phyloP scores from a whole-genome alignment of 2,113 vertebrate species.

The Rana temporaria region DNA sequence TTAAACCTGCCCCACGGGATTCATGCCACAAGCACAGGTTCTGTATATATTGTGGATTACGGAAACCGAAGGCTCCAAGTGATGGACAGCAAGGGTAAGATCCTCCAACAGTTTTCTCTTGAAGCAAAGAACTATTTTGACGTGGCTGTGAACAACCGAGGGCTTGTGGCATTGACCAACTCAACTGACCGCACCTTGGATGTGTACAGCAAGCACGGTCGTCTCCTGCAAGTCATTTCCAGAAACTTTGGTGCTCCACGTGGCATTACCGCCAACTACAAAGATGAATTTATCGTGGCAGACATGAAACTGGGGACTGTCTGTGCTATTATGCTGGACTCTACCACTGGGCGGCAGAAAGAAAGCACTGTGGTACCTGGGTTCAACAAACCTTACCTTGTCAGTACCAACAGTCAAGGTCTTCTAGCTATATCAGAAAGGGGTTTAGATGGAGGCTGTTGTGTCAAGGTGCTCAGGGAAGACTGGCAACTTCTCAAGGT shows the following conservation, averaged over 20 bases:
- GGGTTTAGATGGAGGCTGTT: conserved; percentile 70
- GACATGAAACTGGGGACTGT: conserved; percentile 77
- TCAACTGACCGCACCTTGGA: conserved; percentile 72
- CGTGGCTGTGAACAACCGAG: conserved; percentile 75
- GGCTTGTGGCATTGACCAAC: conserved; percentile 77
- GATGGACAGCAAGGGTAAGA: conserved; percentile 70
- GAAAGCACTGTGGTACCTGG: conserved; percentile 75
- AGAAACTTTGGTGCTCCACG: conserved; percentile 73
- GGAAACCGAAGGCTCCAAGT: conserved; percentile 81
- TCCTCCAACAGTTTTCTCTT: conserved; percentile 75
- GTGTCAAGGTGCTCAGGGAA: conserved; percentile 77
- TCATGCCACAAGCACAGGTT: conserved; percentile 69
- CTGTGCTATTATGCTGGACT: conserved; percentile 70
- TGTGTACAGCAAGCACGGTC: conserved; percentile 75
- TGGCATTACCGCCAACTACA: conserved; percentile 71
- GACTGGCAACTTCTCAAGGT: conserved; percentile 75
- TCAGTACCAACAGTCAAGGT: conserved; percentile 70
- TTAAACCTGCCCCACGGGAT: conserved; percentile 78
- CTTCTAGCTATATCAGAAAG: conserved; percentile 76
- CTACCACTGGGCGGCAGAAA: conserved; percentile 68
- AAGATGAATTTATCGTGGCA: conserved; percentile 77
- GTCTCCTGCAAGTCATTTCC: conserved; percentile 70
- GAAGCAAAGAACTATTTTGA: conserved; percentile 75
- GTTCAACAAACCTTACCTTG: conserved; percentile 78
- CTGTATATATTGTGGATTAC: conserved; percentile 79